A percentile compares a stretch with the other conserved stretches of the same genome.
Conservation (phyloP, 2,797 vertebrate genomes). For the Stomatorhinus walkeri region DNA sequence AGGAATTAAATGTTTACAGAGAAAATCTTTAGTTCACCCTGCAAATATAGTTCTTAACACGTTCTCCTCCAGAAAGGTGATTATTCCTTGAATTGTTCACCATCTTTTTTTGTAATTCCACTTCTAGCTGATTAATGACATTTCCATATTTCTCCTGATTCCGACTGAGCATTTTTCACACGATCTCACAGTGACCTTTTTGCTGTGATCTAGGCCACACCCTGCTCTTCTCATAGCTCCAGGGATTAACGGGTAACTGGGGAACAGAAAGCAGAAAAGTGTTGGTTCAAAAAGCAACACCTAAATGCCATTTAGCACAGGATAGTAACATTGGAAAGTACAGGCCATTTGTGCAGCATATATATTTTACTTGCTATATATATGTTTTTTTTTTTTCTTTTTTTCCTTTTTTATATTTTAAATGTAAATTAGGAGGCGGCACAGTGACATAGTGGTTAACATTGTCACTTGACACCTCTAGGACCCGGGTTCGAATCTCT, state of each 20-base stretch:
- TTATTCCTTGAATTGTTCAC: neutral
- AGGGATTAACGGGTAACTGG: neutral
- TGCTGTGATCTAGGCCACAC: neutral
- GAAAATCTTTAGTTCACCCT: neutral
- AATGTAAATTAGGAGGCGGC: neutral
- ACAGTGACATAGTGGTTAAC: neutral
- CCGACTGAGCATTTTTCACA: neutral
- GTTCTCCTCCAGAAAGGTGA: neutral
- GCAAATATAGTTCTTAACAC: neutral
- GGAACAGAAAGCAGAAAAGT: neutral
- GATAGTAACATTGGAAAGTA: neutral
- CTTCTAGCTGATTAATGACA: neutral
- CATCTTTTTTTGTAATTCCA: neutral
- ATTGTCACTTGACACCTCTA: neutral
- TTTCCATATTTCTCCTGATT: neutral
- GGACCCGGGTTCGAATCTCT: neutral
- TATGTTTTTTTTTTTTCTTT: too few species aligned
- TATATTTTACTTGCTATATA: neutral
- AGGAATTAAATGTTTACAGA: conserved; percentile 1
- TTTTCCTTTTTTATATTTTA: neutral
- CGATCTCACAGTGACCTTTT: neutral
- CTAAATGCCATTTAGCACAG: neutral
- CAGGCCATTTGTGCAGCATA: neutral
- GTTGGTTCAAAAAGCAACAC: neutral
- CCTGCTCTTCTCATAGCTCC: neutral